phyloP scores from a whole-genome alignment of 2,113 vertebrate genomes.

The Aramus guarauna region DNA sequence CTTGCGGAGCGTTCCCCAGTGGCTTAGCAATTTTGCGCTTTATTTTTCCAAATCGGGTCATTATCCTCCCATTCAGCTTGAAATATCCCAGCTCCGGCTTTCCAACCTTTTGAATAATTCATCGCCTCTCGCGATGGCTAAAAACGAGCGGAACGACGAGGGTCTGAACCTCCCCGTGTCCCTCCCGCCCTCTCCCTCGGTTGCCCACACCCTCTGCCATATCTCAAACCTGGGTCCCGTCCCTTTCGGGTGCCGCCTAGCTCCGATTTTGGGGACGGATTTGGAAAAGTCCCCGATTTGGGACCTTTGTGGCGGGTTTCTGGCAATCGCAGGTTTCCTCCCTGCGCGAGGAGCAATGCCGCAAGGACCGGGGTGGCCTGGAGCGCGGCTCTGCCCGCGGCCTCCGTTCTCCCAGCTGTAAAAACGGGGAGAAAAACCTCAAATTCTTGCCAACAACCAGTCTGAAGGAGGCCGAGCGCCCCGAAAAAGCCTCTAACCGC shows the following conservation, averaged over 20 bases:
- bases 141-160: neutral
- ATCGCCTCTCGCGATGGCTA: neutral
- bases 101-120: neutral
- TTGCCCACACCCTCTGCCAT: fast-evolving
- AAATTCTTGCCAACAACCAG: fast-evolving
- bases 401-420: neutral
- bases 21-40: neutral
- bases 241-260: neutral
- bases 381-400: fast-evolving
- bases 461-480: no score
- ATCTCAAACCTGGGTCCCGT: fast-evolving
- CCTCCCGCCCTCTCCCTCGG: fast-evolving
- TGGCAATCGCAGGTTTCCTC: neutral
- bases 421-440: neutral
- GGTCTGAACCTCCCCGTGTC: neutral
- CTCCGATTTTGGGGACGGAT: neutral
- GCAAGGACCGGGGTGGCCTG: fast-evolving
- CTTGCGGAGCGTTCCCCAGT: neutral
- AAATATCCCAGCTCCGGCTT: neutral
- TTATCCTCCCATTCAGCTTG: neutral
- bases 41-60: neutral
- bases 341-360: neutral
- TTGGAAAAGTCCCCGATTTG: neutral
- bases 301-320: neutral
- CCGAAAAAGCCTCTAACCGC: fast-evolving